phyloP scores from a whole-genome alignment of 2,888 invertebrate genomes.

The Lasioglossum zephyrum region DNA sequence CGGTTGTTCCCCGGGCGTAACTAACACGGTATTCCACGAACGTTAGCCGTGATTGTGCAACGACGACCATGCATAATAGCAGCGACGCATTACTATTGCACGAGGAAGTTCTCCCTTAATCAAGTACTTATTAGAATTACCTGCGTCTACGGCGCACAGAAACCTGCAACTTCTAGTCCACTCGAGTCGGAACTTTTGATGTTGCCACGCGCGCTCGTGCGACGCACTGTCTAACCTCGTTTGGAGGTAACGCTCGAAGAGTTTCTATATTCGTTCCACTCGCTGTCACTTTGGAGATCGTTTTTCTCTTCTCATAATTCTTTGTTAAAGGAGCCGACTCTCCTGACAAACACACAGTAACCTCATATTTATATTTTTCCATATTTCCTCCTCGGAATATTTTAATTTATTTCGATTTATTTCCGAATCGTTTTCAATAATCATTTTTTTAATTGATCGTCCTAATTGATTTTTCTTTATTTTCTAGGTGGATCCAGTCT shows the following conservation, averaged over 20 bases:
- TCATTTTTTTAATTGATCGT: neutral
- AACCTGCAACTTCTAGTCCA: constrained; percentile 51
- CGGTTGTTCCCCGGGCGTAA: constrained; percentile 1
- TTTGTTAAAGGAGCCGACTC: constrained; percentile 52
- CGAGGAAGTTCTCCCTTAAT: constrained; percentile 64
- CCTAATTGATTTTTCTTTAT: neutral
- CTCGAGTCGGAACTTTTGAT: constrained; percentile 59
- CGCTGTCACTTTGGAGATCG: constrained; percentile 57
- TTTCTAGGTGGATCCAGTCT: constrained; percentile 79
- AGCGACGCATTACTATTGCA: constrained; percentile 50
- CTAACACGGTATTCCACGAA: constrained; percentile 38
- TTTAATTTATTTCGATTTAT: neutral
- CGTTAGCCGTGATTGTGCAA: constrained; percentile 51
- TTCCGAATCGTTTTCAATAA: neutral
- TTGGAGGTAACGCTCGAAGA: constrained; percentile 44
- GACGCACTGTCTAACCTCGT: constrained; percentile 54
- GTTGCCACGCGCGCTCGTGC: constrained; percentile 15
- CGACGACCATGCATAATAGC: constrained; percentile 37
- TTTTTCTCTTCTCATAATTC: constrained; percentile 25
- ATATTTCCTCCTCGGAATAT: neutral
- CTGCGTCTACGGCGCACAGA: constrained; percentile 28
- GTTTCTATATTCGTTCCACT: constrained; percentile 67
- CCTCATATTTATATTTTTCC: neutral
- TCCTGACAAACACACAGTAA: neutral
- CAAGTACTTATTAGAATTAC: constrained; percentile 67